A percentile compares a stretch with the other conserved stretches of the same genome.
Conservation (phyloP, 2,888 invertebrate genomes). For the Andrena bicolor region DNA sequence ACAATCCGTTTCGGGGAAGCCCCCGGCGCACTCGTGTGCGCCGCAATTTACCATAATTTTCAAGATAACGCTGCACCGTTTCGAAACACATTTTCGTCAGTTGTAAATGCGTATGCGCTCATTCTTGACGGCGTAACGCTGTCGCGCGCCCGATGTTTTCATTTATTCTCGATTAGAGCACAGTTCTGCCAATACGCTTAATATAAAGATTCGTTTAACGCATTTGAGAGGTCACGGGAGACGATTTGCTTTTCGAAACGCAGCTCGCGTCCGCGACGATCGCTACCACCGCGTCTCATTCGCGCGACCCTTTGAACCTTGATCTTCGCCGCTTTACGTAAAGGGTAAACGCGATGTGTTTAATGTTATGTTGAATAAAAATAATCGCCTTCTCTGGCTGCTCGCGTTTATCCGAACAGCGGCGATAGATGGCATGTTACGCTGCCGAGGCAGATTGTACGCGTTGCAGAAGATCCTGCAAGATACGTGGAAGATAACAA, state of each 20-base stretch:
- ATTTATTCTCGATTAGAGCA: too few species aligned
- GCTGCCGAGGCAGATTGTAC: background rate
- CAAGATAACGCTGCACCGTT: too few species aligned
- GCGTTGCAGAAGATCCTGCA: background rate
- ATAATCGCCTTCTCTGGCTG: background rate
- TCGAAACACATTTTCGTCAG: too few species aligned
- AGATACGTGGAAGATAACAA: constrained; percentile 7
- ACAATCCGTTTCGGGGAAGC: too few species aligned
- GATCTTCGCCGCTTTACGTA: constrained; percentile 41
- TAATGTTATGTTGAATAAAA: constrained; percentile 6
- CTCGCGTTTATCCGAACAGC: background rate
- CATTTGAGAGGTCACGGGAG: background rate
- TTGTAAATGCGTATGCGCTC: too few species aligned
- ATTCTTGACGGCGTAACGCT: too few species aligned
- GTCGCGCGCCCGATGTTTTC: too few species aligned
- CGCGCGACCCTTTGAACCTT: constrained; percentile 39
- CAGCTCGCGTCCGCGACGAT: background rate
- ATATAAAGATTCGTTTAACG: background rate
- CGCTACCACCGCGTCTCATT: constrained; percentile 17
- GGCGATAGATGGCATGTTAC: background rate
- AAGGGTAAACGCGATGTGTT: constrained; percentile 24
- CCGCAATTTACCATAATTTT: too few species aligned
- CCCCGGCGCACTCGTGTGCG: too few species aligned
- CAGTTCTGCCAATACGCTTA: too few species aligned
- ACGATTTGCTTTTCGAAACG: background rate